Percentiles rank a stretch among this genome's conserved stretches.
Evolutionary conservation across 2,888 invertebrate species (phyloP).

Genomic region (Lottia gigantea): DNA sequence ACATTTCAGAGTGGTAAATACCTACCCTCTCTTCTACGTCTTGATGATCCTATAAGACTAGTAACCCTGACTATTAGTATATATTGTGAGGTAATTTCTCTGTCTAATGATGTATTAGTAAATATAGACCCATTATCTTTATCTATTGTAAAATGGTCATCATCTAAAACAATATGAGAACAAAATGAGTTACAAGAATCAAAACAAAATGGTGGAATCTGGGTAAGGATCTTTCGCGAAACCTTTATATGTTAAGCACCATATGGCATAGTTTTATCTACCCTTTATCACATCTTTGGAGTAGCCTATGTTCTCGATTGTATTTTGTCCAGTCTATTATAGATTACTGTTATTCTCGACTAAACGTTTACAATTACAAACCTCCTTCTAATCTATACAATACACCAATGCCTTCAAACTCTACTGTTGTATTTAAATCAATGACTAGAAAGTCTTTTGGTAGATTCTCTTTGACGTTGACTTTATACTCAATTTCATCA

Average conservation of each 20-base stretch:
- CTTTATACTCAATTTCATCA: constrained; percentile 76
- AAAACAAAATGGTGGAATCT: too few relatives aligned
- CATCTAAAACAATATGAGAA: neutral
- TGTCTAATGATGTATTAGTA: constrained; percentile 20
- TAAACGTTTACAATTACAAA: neutral
- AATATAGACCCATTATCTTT: neutral
- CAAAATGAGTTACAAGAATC: too few relatives aligned
- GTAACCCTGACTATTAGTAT: constrained; percentile 20
- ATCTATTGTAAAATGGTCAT: neutral
- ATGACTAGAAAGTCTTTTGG: constrained; percentile 80
- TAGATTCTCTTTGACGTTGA: constrained; percentile 85
- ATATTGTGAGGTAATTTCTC: constrained; percentile 24
- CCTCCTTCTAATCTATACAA: constrained; percentile 44
- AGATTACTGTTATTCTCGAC: too few relatives aligned
- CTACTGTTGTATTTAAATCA: constrained; percentile 80
- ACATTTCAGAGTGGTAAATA: neutral
- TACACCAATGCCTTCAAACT: constrained; percentile 56
- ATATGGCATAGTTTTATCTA: too few relatives aligned
- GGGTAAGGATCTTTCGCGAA: too few relatives aligned
- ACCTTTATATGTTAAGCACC: too few relatives aligned
- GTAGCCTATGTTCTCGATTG: too few relatives aligned
- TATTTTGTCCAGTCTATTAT: too few relatives aligned
- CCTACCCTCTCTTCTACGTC: constrained; percentile 16
- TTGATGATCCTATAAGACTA: neutral
- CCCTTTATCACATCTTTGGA: too few relatives aligned